These are phyloP conservation scores for Melanotaenia trifasciata DNA, from an alignment of 2,797 vertebrate species.

Conservation along the genomic window DNA sequence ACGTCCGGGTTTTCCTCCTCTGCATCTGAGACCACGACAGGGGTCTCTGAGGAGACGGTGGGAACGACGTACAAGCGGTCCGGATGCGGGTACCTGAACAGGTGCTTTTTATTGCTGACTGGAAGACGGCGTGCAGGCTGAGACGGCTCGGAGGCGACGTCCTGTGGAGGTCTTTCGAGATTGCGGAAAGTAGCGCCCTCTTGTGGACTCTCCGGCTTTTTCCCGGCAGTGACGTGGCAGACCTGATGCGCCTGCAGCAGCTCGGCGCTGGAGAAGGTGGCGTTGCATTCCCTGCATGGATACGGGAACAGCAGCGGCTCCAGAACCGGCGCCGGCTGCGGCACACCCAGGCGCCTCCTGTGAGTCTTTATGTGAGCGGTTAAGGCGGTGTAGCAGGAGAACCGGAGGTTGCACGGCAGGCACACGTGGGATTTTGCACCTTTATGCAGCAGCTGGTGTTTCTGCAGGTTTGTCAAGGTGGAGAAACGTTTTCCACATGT, in stretches of 20 bases:
- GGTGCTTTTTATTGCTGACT: conserved; percentile 28
- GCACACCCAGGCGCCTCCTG: neutral
- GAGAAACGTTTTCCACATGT: conserved; percentile 27
- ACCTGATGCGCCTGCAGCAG: conserved; percentile 67
- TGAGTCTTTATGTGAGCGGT: conserved; percentile 48
- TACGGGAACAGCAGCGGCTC: conserved; percentile 47
- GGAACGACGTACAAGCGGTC: conserved; percentile 60
- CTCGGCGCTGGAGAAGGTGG: conserved; percentile 58
- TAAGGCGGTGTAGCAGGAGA: conserved; percentile 32
- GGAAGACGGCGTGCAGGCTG: neutral
- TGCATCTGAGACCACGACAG: conserved; percentile 25
- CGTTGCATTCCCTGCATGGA: conserved; percentile 55
- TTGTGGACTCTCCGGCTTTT: neutral
- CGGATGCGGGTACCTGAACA: conserved; percentile 65
- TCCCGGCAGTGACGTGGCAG: conserved; percentile 38
- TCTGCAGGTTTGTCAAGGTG: conserved; percentile 48
- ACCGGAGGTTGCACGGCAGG: conserved; percentile 38
- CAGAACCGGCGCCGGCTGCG: conserved; percentile 32
- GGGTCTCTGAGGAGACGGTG: conserved; percentile 21
- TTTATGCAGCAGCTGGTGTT: conserved; percentile 59
- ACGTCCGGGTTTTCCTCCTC: conserved; percentile 13
- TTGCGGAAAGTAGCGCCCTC: neutral
- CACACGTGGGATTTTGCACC: conserved; percentile 37
- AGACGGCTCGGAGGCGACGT: neutral
- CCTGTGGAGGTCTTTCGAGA: neutral